Evolutionary conservation across 2,888 invertebrate species (phyloP), one percentile per base, ranked within the genome.

Genomic region (Sphaeridia pumilis): DNA sequence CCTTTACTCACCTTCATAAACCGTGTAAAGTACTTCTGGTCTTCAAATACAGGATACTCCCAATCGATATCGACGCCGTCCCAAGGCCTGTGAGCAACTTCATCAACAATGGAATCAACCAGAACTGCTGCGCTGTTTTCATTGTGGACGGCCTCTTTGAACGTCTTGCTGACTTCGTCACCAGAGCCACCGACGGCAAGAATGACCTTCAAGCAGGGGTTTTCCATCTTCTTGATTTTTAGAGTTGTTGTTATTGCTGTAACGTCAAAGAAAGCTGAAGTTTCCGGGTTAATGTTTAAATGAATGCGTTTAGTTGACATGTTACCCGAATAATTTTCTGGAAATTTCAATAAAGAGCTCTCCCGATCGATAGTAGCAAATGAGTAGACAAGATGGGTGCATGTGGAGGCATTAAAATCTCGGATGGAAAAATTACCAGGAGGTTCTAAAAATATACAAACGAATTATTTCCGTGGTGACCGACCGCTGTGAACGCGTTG

Each of bases 1-100:
- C 74, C n/a, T 36, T 74, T 67, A 59, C 25, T 22, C 14, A 28
- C 43, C 2, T n/a, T n/a, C n/a, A n/a, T n/a, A n/a, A n/a, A n/a
- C n/a, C n/a, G n/a, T n/a, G n/a, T n/a, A n/a, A n/a, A n/a, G n/a
- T n/a, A n/a, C n/a, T n/a, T n/a, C n/a, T n/a, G n/a, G n/a, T n/a
- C n/a, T n/a, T n/a, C n/a, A n/a, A n/a, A n/a, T n/a, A n/a, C n/a
- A n/a, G 57, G 57, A 46, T 54, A 57, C 24, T 54, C 52, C 57
- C 57, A 57, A 34, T 57, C 52, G 22, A 54, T 46, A 34, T 57
- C 57, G 20, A 57, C 25, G 7, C 52, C 57, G 17, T 57, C 52
- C 14, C 54, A 46, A 14, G 26, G 47, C 28, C 43, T 25, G 12
- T 12, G 17, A 17, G 12, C 5, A 5, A 38, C 5, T 14, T 14